phyloP scores from a whole-genome alignment of 2,888 invertebrate species.

The Lottia scabra region DNA sequence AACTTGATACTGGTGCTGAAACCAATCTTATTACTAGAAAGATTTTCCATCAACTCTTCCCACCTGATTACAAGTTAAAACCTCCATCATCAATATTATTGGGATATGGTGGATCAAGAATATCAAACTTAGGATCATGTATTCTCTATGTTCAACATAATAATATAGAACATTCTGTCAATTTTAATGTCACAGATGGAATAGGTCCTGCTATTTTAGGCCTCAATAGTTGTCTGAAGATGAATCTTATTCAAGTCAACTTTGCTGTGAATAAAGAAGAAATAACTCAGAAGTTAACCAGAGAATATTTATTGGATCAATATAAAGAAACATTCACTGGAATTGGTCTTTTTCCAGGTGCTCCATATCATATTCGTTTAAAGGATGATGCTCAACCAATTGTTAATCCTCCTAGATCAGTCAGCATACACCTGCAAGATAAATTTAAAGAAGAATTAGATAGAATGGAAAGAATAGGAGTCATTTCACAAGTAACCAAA shows the following conservation, averaged over 20 bases:
- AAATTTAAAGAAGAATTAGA: slow-evolving; percentile 20
- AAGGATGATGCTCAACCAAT: slow-evolving; percentile 12
- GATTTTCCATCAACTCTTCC: neutral
- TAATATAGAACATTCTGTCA: neutral
- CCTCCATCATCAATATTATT: neutral
- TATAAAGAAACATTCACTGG: neutral
- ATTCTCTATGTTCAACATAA: neutral
- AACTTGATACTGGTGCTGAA: neutral
- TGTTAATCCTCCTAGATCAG: slow-evolving; percentile 22
- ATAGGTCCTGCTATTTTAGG: neutral
- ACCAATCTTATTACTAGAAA: neutral
- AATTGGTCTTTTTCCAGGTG: neutral
- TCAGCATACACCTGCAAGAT: slow-evolving; percentile 11
- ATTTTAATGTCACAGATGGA: neutral
- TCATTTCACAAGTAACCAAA: slow-evolving; percentile 25
- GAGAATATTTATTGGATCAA: neutral
- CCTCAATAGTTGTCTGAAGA: neutral
- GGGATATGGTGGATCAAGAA: neutral
- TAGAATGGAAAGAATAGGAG: slow-evolving; percentile 18
- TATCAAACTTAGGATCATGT: neutral
- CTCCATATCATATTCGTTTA: neutral
- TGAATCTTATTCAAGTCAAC: neutral
- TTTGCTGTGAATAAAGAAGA: neutral
- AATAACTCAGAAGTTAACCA: neutral
- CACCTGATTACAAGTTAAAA: neutral